Percentiles rank a stretch among this genome's conserved stretches.
Conservation (phyloP, 2,113 vertebrate genomes). For the Macaca fascicularis region T2T-MFA8v1.1 NC_088380.1:32323001-32323500, state of each 20-base stretch:
- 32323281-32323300: not conserved
- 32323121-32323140: not conserved
- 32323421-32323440: not conserved
- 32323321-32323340: not conserved
- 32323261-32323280: not conserved
- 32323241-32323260: not conserved
- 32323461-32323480: not conserved
- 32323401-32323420: not conserved
- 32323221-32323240: not conserved
- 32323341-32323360: not conserved
- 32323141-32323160: not conserved
- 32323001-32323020: not conserved
- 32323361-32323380: not conserved
- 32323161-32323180: not conserved
- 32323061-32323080: not conserved
- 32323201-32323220: not conserved
- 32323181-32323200: not conserved
- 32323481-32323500: not conserved
- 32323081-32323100: not conserved
- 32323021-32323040: not conserved
- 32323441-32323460: not conserved
- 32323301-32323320: not conserved
- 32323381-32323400: not conserved
- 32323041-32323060: not conserved
- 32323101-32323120: not conserved